Evolutionary conservation across 2,113 vertebrate species (phyloP).

Genomic region (Corvus cornix): DNA sequence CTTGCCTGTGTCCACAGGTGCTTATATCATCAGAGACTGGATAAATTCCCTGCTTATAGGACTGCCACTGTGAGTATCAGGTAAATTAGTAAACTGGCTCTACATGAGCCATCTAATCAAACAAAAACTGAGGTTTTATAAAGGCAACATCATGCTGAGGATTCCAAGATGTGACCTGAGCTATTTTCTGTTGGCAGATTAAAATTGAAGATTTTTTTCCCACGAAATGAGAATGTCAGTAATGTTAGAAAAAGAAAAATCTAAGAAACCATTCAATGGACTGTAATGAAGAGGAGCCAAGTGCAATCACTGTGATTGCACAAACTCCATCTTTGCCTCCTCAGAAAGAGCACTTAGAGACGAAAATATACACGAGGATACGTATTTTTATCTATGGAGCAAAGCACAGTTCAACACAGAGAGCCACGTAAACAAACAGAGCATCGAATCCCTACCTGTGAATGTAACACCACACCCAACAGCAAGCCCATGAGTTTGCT

Average conservation of each 20-base stretch:
- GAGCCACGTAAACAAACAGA: not conserved
- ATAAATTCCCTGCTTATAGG: not conserved
- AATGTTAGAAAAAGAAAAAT: not conserved
- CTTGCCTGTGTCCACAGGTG: not conserved
- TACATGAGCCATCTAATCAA: not conserved
- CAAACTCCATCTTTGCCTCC: not conserved
- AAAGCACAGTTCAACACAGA: not conserved
- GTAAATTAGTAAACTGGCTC: not conserved
- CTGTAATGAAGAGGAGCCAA: constrained; percentile 21
- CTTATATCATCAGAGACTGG: not conserved
- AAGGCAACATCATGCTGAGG: not conserved
- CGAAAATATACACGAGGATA: not conserved
- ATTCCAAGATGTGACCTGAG: not conserved
- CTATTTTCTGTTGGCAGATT: not conserved
- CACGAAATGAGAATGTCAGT: not conserved
- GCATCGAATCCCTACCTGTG: not conserved
- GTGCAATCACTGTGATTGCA: constrained; percentile 22
- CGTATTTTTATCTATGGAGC: not conserved
- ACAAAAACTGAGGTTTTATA: not conserved
- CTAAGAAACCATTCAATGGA: not conserved
- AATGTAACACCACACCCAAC: not conserved
- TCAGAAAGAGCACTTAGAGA: not conserved
- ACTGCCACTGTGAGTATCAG: not conserved
- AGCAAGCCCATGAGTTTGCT: not conserved
- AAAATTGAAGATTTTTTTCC: not conserved